A percentile compares a stretch with the other conserved stretches of the same genome.
phyloP scores from a whole-genome alignment of 2,888 invertebrate species.

The Teinopalpus imperialis region DNA sequence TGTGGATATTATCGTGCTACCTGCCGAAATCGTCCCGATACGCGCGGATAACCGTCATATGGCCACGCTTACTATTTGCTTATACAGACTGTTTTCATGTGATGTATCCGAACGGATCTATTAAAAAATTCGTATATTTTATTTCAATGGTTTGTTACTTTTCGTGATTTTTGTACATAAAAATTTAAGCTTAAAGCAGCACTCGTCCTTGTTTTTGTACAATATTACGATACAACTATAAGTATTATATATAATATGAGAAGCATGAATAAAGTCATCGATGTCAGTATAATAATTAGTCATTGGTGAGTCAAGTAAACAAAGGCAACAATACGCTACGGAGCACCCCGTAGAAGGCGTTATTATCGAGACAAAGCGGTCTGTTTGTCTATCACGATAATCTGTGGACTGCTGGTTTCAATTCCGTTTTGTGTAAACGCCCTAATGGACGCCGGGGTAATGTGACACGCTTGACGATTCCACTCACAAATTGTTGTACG shows the following conservation, averaged over 20 bases:
- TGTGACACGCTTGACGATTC: constrained; percentile 82
- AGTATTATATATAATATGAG: too few species aligned
- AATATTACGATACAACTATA: too few species aligned
- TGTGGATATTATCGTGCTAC: constrained; percentile 77
- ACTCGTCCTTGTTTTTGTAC: too few species aligned
- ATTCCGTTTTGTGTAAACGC: constrained; percentile 80
- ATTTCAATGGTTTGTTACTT: too few species aligned
- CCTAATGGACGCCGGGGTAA: constrained; percentile 78
- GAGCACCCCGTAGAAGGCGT: constrained; percentile 62
- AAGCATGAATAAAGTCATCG: too few species aligned
- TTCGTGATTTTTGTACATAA: too few species aligned
- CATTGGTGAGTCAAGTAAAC: constrained; percentile 30
- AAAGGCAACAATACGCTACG: constrained; percentile 26
- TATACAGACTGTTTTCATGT: constrained; percentile 42
- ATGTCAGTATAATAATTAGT: too few species aligned
- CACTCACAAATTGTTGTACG: constrained; percentile 81
- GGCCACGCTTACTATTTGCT: constrained; percentile 39
- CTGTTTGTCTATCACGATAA: constrained; percentile 79
- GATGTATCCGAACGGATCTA: neutral
- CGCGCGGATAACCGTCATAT: constrained; percentile 59
- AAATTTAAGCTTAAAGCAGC: too few species aligned
- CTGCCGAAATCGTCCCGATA: constrained; percentile 72
- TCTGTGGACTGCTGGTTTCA: constrained; percentile 79
- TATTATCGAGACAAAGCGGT: constrained; percentile 77
- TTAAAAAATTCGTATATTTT: too few species aligned